Evolutionary conservation across 2,888 invertebrate genomes (phyloP), one percentile per base, ranked within the genome.

Genomic region (Slavum lentiscoides): DNA sequence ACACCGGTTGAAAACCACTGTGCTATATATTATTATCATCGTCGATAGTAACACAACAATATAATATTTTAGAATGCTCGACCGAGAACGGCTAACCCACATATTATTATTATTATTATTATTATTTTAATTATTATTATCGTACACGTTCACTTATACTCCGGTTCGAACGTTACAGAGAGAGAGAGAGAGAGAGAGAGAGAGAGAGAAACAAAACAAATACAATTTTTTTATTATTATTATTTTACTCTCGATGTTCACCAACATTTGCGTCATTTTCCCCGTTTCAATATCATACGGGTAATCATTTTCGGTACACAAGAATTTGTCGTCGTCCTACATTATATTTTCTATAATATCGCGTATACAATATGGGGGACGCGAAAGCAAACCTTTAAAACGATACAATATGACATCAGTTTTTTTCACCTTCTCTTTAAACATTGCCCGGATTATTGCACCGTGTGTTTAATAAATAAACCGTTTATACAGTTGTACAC

Each of bases 231-330:
- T 30, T 30, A 30, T 30, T 30, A 30, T 30, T 30, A 30, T 30
- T 30, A 2, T 59, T 43, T 21, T 9, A 13, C 13, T 37, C 7
- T 19, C 21, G 23, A 17, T 30, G 49, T 62, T 8, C n/a, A 8
- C 49, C 43, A 49, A 53, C 30, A 15, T 37, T 37, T 49, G 53
- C 37, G 59, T 61, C 17, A 43, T 23, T 21, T 61, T 13, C 15
- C 8, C 1, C 17, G 17, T 74, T 37, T 23, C 62, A 19, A 74
- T 30, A 30, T 30, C 15, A 49, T 53, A 62, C 62, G 30, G 62
- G 53, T 55, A 53, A 62, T 64, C 62, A 53, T 62, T 55, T 53
- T 74, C 53, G 30, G 30, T 74, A 49, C 61, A 62, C 23, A 13
- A n/a, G 19, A 30, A 62, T 30, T 30, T 30, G 30, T 23, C 0